Conservation (phyloP, 37 sponge, comb jelly and placozoan genomes). For the Hormiphora californensis region DNA sequence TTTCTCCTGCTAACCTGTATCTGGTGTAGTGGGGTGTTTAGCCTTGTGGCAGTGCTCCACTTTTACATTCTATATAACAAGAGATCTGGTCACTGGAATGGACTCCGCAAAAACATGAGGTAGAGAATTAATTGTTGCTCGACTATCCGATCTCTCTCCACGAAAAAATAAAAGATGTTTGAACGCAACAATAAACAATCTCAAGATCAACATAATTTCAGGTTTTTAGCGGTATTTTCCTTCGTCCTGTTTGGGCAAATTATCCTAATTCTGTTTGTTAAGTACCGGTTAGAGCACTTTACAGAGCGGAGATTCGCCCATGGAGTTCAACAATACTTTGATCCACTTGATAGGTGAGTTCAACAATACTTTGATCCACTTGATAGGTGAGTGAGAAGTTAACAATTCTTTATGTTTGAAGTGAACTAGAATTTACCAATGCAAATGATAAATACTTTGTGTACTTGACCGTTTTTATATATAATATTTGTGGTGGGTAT, state of each 20-base stretch:
- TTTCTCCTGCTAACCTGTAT: neutral
- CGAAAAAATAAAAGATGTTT: neutral
- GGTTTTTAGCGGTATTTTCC: neutral
- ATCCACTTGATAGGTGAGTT: neutral
- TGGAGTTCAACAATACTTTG: neutral
- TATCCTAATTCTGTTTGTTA: neutral
- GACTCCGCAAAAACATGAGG: slow-evolving; percentile 48
- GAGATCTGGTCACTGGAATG: neutral
- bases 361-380: neutral
- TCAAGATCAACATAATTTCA: neutral
- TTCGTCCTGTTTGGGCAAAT: slow-evolving; percentile 6
- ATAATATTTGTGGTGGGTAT: too few relatives aligned
- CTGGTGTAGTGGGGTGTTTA: neutral
- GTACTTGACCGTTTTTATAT: too few relatives aligned
- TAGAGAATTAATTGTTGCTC: neutral
- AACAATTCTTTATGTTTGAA: neutral
- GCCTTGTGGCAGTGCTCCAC: neutral
- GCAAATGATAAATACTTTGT: too few relatives aligned
- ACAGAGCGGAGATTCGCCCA: neutral
- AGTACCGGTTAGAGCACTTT: neutral
- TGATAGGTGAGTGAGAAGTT: neutral
- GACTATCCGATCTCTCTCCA: neutral
- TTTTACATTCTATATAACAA: slow-evolving; percentile 40
- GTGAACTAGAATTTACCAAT: neutral
- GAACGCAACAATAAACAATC: neutral